Conservation (phyloP, 1,140 invertebrate genomes). For the Cardiocondyla obscurior region DNA sequence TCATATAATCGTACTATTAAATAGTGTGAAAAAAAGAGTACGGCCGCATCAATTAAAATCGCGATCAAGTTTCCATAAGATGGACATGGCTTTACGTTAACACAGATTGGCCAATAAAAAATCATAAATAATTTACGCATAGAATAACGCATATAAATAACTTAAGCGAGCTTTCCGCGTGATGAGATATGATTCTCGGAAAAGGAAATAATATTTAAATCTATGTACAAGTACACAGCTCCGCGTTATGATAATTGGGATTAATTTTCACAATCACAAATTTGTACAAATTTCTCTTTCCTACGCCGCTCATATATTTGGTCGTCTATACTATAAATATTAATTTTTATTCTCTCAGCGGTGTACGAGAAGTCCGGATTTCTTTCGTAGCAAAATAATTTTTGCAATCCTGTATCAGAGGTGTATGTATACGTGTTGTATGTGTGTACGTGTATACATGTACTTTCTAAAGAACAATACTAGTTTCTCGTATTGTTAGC, state of each 20-base stretch:
- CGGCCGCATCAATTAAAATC: conserved; percentile 27
- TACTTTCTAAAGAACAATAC: conserved; percentile 39
- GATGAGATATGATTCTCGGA: conserved; percentile 31
- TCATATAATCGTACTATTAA: background rate
- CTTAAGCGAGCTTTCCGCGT: conserved; percentile 52
- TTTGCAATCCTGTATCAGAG: conserved; percentile 60
- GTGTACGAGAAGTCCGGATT: conserved; percentile 57
- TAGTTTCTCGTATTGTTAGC: conserved; percentile 14
- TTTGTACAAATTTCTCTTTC: conserved; percentile 68
- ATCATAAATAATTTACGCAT: conserved; percentile 51
- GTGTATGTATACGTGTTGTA: background rate
- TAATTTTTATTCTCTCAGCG: conserved; percentile 35
- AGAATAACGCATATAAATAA: conserved; percentile 57
- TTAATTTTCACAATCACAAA: conserved; percentile 64
- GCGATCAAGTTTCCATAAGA: background rate
- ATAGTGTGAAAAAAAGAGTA: conserved; percentile 23
- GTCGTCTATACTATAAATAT: conserved; percentile 67
- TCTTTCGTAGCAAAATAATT: conserved; percentile 69
- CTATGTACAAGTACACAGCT: conserved; percentile 66
- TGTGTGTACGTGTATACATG: background rate
- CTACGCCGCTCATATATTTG: conserved; percentile 65
- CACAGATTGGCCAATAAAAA: conserved; percentile 32
- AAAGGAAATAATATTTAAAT: conserved; percentile 51
- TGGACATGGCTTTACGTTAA: background rate
- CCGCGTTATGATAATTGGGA: conserved; percentile 25